Evolutionary conservation across 2,797 vertebrate genomes (phyloP).

Genomic region (Macroramphosus scolopax): DNA sequence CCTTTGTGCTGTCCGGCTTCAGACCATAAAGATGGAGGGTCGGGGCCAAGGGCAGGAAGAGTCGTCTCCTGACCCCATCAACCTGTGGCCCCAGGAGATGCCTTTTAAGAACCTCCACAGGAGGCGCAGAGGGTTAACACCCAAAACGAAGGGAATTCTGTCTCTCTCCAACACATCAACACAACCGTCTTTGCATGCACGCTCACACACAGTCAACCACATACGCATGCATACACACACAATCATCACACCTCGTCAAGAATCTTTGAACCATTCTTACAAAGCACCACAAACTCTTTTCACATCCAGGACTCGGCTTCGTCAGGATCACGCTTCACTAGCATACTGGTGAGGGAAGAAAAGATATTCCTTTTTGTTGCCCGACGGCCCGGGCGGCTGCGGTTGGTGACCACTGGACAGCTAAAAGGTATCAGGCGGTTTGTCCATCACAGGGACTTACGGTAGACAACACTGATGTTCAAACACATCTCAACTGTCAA

Average conservation of each 20-base stretch:
- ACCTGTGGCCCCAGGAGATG: conserved; percentile 64
- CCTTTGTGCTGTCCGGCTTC: conserved; percentile 39
- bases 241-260: conserved; percentile 37
- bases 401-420: no score
- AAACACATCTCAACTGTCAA: conserved; percentile 8
- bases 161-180: conserved; percentile 47
- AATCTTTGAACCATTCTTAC: conserved; percentile 50
- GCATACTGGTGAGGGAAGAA: no score
- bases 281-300: conserved; percentile 54
- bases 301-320: conserved; percentile 36
- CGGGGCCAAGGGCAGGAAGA: conserved; percentile 20
- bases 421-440: no score
- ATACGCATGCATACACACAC: conserved; percentile 29
- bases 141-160: conserved; percentile 68
- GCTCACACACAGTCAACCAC: conserved; percentile 45
- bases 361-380: no score
- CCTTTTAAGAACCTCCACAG: conserved; percentile 81
- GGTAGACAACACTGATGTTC: conserved; percentile 17
- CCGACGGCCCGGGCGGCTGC: no score
- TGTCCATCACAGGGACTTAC: conserved; percentile 16
- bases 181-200: conserved; percentile 49
- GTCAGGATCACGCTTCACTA: no score
- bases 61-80: conserved; percentile 38
- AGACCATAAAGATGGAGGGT: conserved; percentile 23
- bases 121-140: conserved; percentile 76